These are phyloP conservation scores for Caretta caretta DNA, from an alignment of 2,113 vertebrate species.

Conservation along the genomic window DNA sequence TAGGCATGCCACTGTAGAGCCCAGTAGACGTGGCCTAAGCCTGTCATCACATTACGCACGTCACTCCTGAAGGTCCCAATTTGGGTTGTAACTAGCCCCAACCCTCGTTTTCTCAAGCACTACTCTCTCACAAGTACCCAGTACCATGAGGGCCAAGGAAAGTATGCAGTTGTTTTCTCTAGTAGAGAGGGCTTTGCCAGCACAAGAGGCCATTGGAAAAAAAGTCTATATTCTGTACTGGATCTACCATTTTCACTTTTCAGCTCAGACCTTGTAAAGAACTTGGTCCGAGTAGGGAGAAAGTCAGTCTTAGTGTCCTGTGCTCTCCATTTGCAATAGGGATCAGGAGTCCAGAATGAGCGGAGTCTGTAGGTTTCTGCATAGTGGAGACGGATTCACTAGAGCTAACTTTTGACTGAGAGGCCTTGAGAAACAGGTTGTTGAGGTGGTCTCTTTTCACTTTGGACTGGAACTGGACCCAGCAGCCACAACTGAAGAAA, in stretches of 20 bases:
- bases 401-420: background rate
- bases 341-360: background rate
- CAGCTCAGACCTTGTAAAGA: fast-evolving
- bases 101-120: background rate
- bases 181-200: background rate
- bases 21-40: background rate
- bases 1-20: no score
- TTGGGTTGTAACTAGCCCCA: background rate
- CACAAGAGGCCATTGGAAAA: background rate
- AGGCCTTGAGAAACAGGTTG: background rate
- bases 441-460: background rate
- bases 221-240: fast-evolving
- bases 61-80: background rate
- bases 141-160: background rate
- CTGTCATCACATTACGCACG: background rate
- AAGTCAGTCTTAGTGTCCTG: background rate
- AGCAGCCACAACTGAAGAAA: background rate
- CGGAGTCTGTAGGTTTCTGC: background rate
- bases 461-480: background rate
- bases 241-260: background rate
- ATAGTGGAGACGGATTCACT: background rate
- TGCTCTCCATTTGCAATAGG: background rate
- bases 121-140: background rate
- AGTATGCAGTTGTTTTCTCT: background rate
- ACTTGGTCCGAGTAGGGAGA: background rate